These are phyloP conservation scores for Patella ulyssiponensis DNA, from an alignment of 2,888 invertebrate genomes.

Conservation along the genomic window DNA sequence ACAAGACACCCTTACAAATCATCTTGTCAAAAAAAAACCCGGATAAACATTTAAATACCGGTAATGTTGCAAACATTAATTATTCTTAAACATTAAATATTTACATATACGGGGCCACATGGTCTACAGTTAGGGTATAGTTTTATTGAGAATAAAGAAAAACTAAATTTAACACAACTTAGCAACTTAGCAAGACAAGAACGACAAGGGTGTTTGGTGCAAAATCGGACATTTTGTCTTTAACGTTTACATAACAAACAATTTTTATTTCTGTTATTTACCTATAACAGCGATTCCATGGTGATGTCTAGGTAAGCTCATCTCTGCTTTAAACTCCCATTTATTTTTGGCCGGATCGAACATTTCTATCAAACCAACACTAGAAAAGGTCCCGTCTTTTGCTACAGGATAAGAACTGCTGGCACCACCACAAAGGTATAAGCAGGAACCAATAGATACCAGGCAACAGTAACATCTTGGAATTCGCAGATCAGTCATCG, in stretches of 20 bases:
- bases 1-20: too few relatives aligned
- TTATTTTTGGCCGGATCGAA: conserved; percentile 41
- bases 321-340: conserved; percentile 48
- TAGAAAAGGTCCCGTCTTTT: conserved; percentile 38
- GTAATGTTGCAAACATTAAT: too few relatives aligned
- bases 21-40: too few relatives aligned
- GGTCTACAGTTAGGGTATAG: too few relatives aligned
- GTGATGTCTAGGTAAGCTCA: conserved; percentile 51
- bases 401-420: neutral
- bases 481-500: conserved; percentile 37
- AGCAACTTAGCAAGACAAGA: neutral
- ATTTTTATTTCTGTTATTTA: conserved; percentile 22
- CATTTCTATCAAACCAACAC: conserved; percentile 46
- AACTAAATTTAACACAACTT: neutral
- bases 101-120: too few relatives aligned
- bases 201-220: neutral
- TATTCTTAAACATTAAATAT: too few relatives aligned
- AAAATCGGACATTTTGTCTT: neutral
- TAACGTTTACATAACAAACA: too few relatives aligned
- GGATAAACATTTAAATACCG: too few relatives aligned
- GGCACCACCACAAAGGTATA: conserved; percentile 58
- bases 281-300: conserved; percentile 52
- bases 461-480: conserved; percentile 51
- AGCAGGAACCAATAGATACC: conserved; percentile 37
- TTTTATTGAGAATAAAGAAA: too few relatives aligned